Evolutionary conservation across 2,797 vertebrate species (phyloP), one percentile per base, ranked within the genome.

Genomic region (Arnoldichthys spilopterus): DNA sequence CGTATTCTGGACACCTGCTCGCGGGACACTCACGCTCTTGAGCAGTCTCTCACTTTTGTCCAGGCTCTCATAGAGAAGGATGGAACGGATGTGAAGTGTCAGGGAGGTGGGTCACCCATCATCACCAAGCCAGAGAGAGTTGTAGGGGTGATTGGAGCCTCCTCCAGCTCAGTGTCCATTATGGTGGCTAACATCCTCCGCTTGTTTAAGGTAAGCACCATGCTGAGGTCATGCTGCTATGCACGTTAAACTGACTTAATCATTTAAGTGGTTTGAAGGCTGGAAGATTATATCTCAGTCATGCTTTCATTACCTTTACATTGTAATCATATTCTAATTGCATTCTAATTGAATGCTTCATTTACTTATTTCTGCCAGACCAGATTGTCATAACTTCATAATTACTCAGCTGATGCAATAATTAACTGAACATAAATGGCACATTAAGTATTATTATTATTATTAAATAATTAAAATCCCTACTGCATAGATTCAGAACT

Each of bases 101-200:
- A 96, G 76, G 96, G 95, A 0, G 98, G 98, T 0, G 97, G 97
- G 0, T 95, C 96, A 0, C 98, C 98, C 73, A 96, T 99, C 91
- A 96, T 99, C 92, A 97, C 97, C 89, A 98, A 97, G 70, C 98
- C 97, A 0, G 98, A 99, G 87, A 86, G 97, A 1, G 97, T 99
- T 86, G 97, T 98, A 37, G 97, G 97, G 0, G 98, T 99, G 84
- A 98, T 99, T 0, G 98, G 97, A 0, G 98, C 98, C 18, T 99
- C 98, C 0, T 97, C 96, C 85, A 99, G 98, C 92, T 99, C 98
- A 0, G 97, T 99, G 76, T 99, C 98, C 87, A 99, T 99, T 89
- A 99, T 99, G 98, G 98, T 99, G 91, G 98, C 98, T 87, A 99
- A 99, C 90, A 99, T 99, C 77, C 94, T 99, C 9, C 95, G 98